Evolutionary conservation across 2,888 invertebrate species (phyloP).

Genomic region (Hirtodrosophila alboralis): DNA sequence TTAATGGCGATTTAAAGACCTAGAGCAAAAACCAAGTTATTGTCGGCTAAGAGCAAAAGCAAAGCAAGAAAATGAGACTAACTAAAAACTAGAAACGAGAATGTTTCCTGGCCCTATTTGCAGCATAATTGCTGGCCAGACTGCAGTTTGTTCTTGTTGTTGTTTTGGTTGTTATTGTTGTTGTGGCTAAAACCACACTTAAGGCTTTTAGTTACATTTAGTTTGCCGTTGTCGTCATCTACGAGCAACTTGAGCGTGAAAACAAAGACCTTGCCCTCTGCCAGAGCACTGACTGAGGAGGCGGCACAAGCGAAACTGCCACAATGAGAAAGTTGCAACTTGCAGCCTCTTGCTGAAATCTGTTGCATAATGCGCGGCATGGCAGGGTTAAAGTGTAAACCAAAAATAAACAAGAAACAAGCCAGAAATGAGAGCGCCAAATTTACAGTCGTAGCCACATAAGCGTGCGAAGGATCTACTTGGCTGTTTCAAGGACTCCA

Average conservation of each 20-base stretch:
- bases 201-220: conserved; percentile 63
- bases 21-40: conserved; percentile 38
- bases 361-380: conserved; percentile 48
- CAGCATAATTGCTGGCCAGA: conserved; percentile 46
- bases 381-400: conserved; percentile 33
- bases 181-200: conserved; percentile 58
- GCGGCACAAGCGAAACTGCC: conserved; percentile 30
- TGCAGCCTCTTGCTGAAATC: conserved; percentile 26
- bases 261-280: conserved; percentile 49
- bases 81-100: conserved; percentile 9
- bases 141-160: conserved; percentile 17
- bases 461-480: conserved; percentile 21
- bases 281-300: conserved; percentile 1
- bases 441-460: neutral
- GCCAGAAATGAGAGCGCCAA: conserved; percentile 23
- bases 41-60: conserved; percentile 10
- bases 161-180: conserved; percentile 7
- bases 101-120: conserved; percentile 23
- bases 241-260: conserved; percentile 47
- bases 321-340: conserved; percentile 34
- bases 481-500: conserved; percentile 26
- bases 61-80: neutral
- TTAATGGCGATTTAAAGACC: conserved; percentile 5
- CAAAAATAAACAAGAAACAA: conserved; percentile 31
- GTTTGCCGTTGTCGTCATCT: conserved; percentile 40